These are phyloP conservation scores for Pecten maximus DNA, from an alignment of 2,888 invertebrate genomes.

Conservation along the genomic window DNA sequence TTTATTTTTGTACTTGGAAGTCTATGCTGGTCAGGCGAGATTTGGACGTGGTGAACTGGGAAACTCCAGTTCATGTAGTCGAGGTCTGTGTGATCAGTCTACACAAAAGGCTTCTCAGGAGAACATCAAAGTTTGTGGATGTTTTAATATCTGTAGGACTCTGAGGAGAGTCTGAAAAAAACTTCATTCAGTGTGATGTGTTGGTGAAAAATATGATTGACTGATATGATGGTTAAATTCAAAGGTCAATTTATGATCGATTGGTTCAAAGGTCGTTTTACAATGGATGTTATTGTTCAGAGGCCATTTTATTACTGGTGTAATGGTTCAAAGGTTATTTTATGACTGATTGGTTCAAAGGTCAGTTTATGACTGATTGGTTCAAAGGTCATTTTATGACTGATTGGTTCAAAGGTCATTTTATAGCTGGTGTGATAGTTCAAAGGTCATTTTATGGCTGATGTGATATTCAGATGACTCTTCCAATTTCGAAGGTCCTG, in stretches of 20 bases:
- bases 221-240: not conserved
- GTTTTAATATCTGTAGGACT: no score
- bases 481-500: no score
- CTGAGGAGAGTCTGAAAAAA: no score
- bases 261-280: not conserved
- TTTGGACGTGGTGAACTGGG: not conserved
- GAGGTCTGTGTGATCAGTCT: not conserved
- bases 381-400: not conserved
- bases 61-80: not conserved
- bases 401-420: not conserved
- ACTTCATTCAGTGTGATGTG: no score
- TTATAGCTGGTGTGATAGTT: not conserved
- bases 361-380: not conserved
- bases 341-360: not conserved
- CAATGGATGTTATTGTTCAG: not conserved
- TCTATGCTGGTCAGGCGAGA: not conserved
- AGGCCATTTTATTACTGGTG: not conserved
- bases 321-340: not conserved
- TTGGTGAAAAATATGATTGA: not conserved
- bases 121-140: no score
- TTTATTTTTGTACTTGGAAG: not conserved
- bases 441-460: not conserved
- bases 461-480: no score
- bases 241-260: not conserved
- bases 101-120: not conserved